These are phyloP conservation scores for Diadromus collaris DNA, from an alignment of 2,888 invertebrate genomes.

Conservation along the genomic window DNA sequence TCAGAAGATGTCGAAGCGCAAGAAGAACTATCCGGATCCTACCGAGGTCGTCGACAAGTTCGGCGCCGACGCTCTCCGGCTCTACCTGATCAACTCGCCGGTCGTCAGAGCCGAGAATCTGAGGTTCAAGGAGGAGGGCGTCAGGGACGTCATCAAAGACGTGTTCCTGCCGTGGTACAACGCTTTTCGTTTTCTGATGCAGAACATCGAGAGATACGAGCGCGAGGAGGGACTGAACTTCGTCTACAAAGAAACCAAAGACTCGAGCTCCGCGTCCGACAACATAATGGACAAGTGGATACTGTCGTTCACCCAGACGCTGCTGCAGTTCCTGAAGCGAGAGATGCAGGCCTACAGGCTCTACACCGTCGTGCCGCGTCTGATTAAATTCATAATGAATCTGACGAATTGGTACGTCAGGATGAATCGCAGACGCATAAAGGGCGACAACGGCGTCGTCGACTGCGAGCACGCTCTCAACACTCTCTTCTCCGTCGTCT, in stretches of 20 bases:
- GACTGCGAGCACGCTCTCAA: constrained; percentile 93
- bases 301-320: constrained; percentile 96
- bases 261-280: constrained; percentile 62
- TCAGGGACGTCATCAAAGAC: constrained; percentile 97
- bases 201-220: constrained; percentile 93
- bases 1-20: constrained; percentile 99
- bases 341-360: constrained; percentile 98
- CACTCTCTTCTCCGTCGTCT: constrained; percentile 93
- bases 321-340: constrained; percentile 92
- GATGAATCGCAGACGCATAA: constrained; percentile 96
- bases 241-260: constrained; percentile 76
- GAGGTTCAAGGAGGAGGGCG: constrained; percentile 98
- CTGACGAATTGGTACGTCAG: constrained; percentile 99
- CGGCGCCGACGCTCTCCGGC: constrained; percentile 97
- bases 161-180: constrained; percentile 99
- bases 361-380: constrained; percentile 96
- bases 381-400: constrained; percentile 98
- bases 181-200: constrained; percentile 95
- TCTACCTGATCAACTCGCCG: constrained; percentile 98
- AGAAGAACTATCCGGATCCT: constrained; percentile 99
- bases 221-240: constrained; percentile 83
- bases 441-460: constrained; percentile 91
- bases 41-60: constrained; percentile 94
- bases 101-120: constrained; percentile 98
- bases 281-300: constrained; percentile 99